These are phyloP conservation scores for Melanocharis versteri DNA, from an alignment of 2,113 vertebrate genomes.

Conservation along the genomic window DNA sequence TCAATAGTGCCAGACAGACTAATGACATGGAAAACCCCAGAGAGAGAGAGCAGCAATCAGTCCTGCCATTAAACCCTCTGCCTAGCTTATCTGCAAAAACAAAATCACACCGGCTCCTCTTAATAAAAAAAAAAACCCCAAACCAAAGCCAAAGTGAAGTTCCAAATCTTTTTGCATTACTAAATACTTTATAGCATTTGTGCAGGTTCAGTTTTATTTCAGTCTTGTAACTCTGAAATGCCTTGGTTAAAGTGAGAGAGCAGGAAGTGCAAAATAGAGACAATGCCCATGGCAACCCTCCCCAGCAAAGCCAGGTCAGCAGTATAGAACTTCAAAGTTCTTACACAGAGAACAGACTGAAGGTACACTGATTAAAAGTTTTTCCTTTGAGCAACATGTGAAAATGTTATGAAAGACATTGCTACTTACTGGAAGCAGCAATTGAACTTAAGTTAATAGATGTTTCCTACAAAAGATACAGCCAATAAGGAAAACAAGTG, in stretches of 20 bases:
- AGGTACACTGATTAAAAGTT: rapidly evolving
- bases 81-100: background rate
- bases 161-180: background rate
- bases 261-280: background rate
- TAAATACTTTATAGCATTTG: background rate
- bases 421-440: background rate
- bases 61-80: background rate
- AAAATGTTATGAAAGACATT: background rate
- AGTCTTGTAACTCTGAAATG: background rate
- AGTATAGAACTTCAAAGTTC: background rate
- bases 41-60: background rate
- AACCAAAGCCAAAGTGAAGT: background rate
- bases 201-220: background rate
- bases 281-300: too few relatives aligned
- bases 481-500: background rate
- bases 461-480: background rate
- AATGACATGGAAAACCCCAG: background rate
- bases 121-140: background rate
- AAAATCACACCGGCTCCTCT: background rate
- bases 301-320: background rate
- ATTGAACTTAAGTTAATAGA: background rate
- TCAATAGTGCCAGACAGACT: background rate
- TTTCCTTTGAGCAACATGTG: background rate
- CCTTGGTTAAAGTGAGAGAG: background rate
- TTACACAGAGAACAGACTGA: background rate